phyloP scores from a whole-genome alignment of 2,797 vertebrate species.

The Notolepis coatsorum region DNA sequence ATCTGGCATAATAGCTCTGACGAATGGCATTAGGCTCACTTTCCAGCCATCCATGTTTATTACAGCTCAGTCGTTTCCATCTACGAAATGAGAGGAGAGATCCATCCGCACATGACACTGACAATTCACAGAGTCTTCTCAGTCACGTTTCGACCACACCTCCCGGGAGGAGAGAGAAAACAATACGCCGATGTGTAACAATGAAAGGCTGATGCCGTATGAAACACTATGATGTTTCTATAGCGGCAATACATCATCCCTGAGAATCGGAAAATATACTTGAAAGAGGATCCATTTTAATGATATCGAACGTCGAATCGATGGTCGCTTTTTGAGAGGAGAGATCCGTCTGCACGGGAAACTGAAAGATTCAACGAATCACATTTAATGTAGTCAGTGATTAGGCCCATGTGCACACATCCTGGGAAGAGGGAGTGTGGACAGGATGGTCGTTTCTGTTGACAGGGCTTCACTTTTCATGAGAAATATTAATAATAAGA shows the following conservation, averaged over 20 bases:
- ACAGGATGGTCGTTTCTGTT: conserved; percentile 35
- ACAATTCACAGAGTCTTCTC: conserved; percentile 57
- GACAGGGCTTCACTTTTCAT: conserved; percentile 38
- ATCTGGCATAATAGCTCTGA: conserved; percentile 48
- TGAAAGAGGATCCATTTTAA: too few relatives aligned
- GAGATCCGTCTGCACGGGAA: conserved; percentile 47
- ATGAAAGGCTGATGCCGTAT: too few relatives aligned
- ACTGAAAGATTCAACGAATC: conserved; percentile 57
- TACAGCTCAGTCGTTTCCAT: conserved; percentile 44
- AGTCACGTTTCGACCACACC: too few relatives aligned
- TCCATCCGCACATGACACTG: conserved; percentile 43
- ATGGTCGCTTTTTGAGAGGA: conserved; percentile 21
- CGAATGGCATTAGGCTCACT: conserved; percentile 28
- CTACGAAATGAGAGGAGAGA: conserved; percentile 45
- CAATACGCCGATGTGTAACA: too few relatives aligned
- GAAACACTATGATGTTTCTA: too few relatives aligned
- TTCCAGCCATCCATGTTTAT: conserved; percentile 63
- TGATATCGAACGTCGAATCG: too few relatives aligned
- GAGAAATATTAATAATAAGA: conserved; percentile 47
- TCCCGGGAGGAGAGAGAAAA: too few relatives aligned
- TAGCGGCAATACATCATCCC: too few relatives aligned
- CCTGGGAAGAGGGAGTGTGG: conserved; percentile 47
- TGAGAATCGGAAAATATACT: too few relatives aligned
- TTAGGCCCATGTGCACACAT: conserved; percentile 34
- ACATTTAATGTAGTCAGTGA: conserved; percentile 61